These are phyloP conservation scores for Babylonia areolata DNA, from an alignment of 1,140 invertebrate genomes.

Conservation along the genomic window DNA sequence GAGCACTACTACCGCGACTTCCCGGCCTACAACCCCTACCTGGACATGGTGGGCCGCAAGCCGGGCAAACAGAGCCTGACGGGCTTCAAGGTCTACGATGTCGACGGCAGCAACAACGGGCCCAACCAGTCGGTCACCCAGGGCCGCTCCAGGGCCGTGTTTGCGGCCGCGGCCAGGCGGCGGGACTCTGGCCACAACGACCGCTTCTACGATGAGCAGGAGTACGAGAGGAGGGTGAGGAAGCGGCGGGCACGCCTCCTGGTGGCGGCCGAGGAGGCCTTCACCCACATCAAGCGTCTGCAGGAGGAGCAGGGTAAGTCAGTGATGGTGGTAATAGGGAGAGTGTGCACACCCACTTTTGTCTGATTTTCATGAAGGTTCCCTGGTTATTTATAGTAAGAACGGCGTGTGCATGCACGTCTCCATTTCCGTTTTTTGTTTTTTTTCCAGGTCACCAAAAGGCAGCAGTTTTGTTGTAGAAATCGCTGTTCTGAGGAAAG, in stretches of 20 bases:
- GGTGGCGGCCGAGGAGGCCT: slow-evolving; percentile 96
- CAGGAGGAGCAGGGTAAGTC: slow-evolving; percentile 77
- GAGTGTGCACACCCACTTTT: no score
- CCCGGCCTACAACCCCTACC: slow-evolving; percentile 96
- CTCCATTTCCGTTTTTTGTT: no score
- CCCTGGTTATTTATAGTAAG: no score
- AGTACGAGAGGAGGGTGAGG: slow-evolving; percentile 94
- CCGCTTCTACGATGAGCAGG: slow-evolving; percentile 95
- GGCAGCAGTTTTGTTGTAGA: no score
- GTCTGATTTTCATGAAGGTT: no score
- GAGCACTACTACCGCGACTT: slow-evolving; percentile 98
- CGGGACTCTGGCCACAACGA: slow-evolving; percentile 95
- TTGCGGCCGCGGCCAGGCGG: slow-evolving; percentile 78
- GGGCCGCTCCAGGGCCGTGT: slow-evolving; percentile 79
- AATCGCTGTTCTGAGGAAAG: no score
- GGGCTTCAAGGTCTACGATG: slow-evolving; percentile 97
- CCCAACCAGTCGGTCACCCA: slow-evolving; percentile 73
- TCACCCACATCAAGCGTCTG: slow-evolving; percentile 91
- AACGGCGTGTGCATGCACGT: no score
- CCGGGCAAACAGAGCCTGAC: slow-evolving; percentile 62
- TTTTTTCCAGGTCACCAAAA: no score
- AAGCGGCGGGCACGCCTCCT: slow-evolving; percentile 92
- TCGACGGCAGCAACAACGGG: slow-evolving; percentile 82
- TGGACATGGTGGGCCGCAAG: slow-evolving; percentile 76
- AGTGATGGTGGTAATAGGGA: no score